Percentiles rank a stretch among this genome's conserved stretches.
These are phyloP conservation scores for Potorous gilbertii DNA, from an alignment of 2,797 vertebrate genomes.

Conservation along the genomic window DNA sequence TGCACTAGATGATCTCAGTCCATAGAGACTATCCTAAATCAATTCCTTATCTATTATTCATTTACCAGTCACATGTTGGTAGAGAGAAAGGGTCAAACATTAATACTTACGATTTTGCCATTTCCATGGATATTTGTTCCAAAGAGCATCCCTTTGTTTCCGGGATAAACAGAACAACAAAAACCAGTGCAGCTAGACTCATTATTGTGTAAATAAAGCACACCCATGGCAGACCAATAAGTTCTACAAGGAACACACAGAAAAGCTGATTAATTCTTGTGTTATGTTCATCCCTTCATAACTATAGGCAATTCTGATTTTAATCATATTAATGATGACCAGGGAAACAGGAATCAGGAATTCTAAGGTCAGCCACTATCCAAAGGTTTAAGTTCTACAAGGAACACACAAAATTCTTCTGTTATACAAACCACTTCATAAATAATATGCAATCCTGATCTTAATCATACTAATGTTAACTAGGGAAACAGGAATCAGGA, in stretches of 20 bases:
- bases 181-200: constrained; percentile 92
- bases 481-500: constrained; percentile 21
- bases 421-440: neutral
- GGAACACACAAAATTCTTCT: constrained; percentile 57
- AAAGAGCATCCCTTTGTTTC: constrained; percentile 94
- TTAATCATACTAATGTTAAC: neutral
- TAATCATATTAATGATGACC: neutral
- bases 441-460: neutral
- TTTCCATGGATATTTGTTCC: constrained; percentile 95
- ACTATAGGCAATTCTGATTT: constrained; percentile 17
- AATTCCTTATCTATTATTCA: neutral
- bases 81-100: accelerated
- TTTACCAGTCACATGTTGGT: neutral
- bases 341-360: constrained; percentile 22
- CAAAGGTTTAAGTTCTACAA: constrained; percentile 85
- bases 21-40: constrained; percentile 42
- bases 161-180: constrained; percentile 92
- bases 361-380: constrained; percentile 84
- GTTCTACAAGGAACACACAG: constrained; percentile 85
- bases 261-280: constrained; percentile 38
- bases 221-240: constrained; percentile 91
- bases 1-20: neutral
- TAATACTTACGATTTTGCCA: constrained; percentile 90
- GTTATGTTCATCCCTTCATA: neutral
- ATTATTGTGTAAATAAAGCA: constrained; percentile 93